Evolutionary conservation across 1,140 invertebrate species (phyloP), one percentile per base, ranked within the genome.

Genomic region (Potamilus streckersoni): DNA sequence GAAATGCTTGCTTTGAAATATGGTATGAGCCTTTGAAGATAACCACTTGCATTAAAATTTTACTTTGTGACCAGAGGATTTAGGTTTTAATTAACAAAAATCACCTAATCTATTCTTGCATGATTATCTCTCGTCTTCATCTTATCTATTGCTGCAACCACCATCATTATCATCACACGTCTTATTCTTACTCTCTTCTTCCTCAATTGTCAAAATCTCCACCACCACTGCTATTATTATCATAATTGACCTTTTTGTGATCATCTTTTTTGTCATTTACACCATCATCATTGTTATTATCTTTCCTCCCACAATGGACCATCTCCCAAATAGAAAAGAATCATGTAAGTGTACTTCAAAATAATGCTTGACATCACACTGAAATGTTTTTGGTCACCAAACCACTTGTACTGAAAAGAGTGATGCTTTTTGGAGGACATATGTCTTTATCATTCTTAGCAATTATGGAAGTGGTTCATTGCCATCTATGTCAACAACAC

Each of bases 161-260:
- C 49, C n/a, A 59, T 72, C 59, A 20, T 67, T n/a, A 62, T 67
- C 59, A 17, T 63, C 27, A n/a, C 4, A 27, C 71, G 5, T 63
- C 59, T 6, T 63, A 59, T 72, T 63, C 61, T 31, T 63, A 61
- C 63, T 63, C 61, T 63, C 63, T 55, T 60, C n/a, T 23, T 20
- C 11, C n/a, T 19, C 61, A 16, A 61, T 20, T 20, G n/a, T n/a
- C 59, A 38, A 13, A 4, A 38, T 63, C 23, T 0, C 59, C 59
- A 6, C 63, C 23, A 38, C 59, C 59, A 38, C 27, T 38, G n/a
- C 49, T 2, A 38, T 63, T 19, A 38, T 63, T 59, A 61, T 49
- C 72, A 31, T 23, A 20, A 66, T 67, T 20, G 27, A 56, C 63
- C 19, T 67, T 49, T 20, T 58, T 2, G 19, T 67, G 62, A 27